Evolutionary conservation across 2,113 vertebrate species (phyloP), one percentile per base, ranked within the genome.

Genomic region (Sinocyclocheilus grahami): DNA sequence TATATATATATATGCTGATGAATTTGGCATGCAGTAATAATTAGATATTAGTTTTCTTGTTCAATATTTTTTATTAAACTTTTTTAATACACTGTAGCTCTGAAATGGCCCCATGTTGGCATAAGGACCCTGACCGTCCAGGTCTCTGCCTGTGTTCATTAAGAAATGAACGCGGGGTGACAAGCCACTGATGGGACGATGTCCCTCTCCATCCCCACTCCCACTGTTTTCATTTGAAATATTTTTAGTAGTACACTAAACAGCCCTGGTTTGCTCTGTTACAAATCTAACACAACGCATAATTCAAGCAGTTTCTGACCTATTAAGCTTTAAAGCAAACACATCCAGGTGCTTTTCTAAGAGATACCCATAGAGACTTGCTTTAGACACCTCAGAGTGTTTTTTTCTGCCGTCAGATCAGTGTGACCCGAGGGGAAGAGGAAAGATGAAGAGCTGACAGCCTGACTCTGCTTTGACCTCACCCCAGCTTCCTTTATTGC

Each of bases 401-500:
- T 74, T 65, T 48, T 62, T 46, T 51, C n/a, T 39, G 27, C 51
- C 16, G 16, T 24, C 22, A 5, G 71, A 62, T 42, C 27, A 63
- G 80, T 33, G 27, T 67, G 33, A 83, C 69, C 55, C 14, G 39
- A 63, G 33, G 51, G 75, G 42, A 51, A 67, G 30, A 48, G 51
- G 58, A 60, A 48, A 37, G 85, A 86, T 39, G 60, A 76, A 85
- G 55, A 76, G 53, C 58, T 48, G 55, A 77, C 8, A 69, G 76
- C 39, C 69, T 71, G 12, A 62, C 22, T 51, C 62, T 46, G 24
- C 51, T 67, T 22, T 76, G 48, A 85, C 83, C 78, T 77, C 63
- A 33, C 7, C 33, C 22, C 81, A 60, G 75, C 51, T 78, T 88
- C 39, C 77, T 80, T 55, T 81, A 83, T 80, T 86, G 67, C 75